Evolutionary conservation across 64 coral and sea anemone genomes (phyloP).

Genomic region (Stichodactyla helianthus): DNA sequence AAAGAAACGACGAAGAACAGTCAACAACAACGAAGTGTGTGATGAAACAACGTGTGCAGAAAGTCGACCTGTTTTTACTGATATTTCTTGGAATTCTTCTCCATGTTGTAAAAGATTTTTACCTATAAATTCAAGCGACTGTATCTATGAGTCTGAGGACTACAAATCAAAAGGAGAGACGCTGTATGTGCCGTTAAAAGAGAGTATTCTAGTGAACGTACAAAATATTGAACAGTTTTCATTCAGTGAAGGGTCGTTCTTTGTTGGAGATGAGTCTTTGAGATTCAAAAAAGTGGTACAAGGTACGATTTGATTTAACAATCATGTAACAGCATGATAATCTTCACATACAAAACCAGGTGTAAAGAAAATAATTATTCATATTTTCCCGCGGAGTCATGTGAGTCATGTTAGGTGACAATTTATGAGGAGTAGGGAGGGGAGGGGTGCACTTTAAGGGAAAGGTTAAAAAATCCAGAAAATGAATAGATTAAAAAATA

Average conservation of each 20-base stretch:
- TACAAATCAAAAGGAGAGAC: constrained; percentile 75
- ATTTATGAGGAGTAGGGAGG: too few species aligned
- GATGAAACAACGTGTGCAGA: not conserved
- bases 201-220: constrained; percentile 42
- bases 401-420: too few species aligned
- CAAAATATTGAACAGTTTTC: constrained; percentile 75
- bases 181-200: constrained; percentile 36
- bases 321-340: not conserved
- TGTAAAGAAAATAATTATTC: not conserved
- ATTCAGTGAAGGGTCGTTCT: constrained; percentile 39
- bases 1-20: not conserved
- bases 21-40: not conserved
- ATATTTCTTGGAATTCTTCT: not conserved
- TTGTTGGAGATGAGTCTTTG: constrained; percentile 39
- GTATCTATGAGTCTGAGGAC: constrained; percentile 72
- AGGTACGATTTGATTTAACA: constrained; percentile 22
- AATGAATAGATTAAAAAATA: too few species aligned
- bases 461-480: too few species aligned
- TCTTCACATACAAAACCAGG: not conserved
- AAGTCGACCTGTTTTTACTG: not conserved
- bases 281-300: constrained; percentile 37
- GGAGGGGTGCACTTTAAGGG: too few species aligned
- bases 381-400: not conserved
- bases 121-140: constrained; percentile 23
- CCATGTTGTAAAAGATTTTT: constrained; percentile 38